Percentiles rank a stretch among this genome's conserved stretches.
phyloP scores from a whole-genome alignment of 1,140 invertebrate species.

The Drosophila auraria region DNA sequence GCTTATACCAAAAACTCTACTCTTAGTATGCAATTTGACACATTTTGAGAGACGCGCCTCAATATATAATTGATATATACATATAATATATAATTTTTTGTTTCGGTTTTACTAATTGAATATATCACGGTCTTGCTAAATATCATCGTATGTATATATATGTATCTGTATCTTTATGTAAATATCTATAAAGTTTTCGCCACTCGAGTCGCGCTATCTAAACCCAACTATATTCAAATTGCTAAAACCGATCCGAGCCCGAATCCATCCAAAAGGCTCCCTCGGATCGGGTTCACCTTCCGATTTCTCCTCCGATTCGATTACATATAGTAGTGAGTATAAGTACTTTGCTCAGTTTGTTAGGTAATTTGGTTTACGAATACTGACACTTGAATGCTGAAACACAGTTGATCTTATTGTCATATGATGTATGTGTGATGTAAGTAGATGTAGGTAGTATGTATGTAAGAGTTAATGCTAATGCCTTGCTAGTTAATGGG shows the following conservation, averaged over 20 bases:
- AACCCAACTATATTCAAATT: slow-evolving; percentile 64
- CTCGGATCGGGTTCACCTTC: slow-evolving; percentile 1
- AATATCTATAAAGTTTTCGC: slow-evolving; percentile 78
- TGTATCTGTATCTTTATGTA: slow-evolving; percentile 61
- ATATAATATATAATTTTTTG: slow-evolving; percentile 70
- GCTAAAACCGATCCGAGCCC: slow-evolving; percentile 54
- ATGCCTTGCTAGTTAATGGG: slow-evolving; percentile 61
- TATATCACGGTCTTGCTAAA: slow-evolving; percentile 83
- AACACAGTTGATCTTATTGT: slow-evolving; percentile 85
- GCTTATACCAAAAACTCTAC: slow-evolving; percentile 48
- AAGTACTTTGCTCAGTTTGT: slow-evolving; percentile 53
- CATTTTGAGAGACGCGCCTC: slow-evolving; percentile 64
- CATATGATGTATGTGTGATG: slow-evolving; percentile 77
- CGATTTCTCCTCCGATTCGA: neutral
- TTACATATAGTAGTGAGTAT: slow-evolving; percentile 37
- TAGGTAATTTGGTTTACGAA: slow-evolving; percentile 83
- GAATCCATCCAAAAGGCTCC: slow-evolving; percentile 49
- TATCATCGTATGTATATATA: slow-evolving; percentile 76
- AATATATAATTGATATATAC: slow-evolving; percentile 74
- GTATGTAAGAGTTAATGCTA: slow-evolving; percentile 42
- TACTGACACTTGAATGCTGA: slow-evolving; percentile 82
- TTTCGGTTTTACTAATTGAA: slow-evolving; percentile 75
- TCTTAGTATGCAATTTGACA: slow-evolving; percentile 71
- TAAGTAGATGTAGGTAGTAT: slow-evolving; percentile 43
- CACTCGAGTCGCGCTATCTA: slow-evolving; percentile 68